Percentiles rank a stretch among this genome's conserved stretches.
Conservation (phyloP, 1,140 invertebrate genomes). For the Pteromalus puparum region DNA sequence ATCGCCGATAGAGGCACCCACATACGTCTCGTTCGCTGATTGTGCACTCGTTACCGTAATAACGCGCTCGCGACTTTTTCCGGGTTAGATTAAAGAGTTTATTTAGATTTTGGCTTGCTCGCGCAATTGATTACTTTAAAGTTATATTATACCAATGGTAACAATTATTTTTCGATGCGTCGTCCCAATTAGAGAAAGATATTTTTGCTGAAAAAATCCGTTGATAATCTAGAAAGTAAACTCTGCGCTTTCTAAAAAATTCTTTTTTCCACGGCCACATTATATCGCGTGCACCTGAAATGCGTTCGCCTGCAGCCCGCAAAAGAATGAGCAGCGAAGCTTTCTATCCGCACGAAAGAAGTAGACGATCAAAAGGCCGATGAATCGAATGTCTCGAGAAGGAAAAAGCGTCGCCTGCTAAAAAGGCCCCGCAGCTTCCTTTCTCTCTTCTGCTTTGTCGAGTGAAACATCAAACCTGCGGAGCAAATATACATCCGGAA, state of each 20-base stretch:
- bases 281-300: background rate
- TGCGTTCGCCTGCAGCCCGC: background rate
- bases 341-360: conserved; percentile 2
- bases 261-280: background rate
- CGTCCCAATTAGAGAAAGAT: no score
- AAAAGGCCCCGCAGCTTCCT: background rate
- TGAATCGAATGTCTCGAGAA: no score
- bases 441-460: background rate
- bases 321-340: background rate
- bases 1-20: conserved; percentile 42
- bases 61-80: background rate
- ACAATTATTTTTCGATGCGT: no score
- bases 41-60: conserved; percentile 17
- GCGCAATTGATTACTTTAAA: background rate
- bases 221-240: background rate
- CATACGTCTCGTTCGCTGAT: conserved; percentile 2
- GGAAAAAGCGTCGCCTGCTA: background rate
- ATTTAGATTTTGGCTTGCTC: background rate
- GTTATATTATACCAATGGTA: no score
- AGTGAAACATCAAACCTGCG: conserved; percentile 15
- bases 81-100: conserved; percentile 2
- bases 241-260: background rate
- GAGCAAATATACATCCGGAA: conserved; percentile 21
- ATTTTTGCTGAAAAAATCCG: background rate
- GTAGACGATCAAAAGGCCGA: background rate